A percentile compares a stretch with the other conserved stretches of the same genome.
phyloP scores from a whole-genome alignment of 2,797 vertebrate genomes.

The Natrix natrix region DNA sequence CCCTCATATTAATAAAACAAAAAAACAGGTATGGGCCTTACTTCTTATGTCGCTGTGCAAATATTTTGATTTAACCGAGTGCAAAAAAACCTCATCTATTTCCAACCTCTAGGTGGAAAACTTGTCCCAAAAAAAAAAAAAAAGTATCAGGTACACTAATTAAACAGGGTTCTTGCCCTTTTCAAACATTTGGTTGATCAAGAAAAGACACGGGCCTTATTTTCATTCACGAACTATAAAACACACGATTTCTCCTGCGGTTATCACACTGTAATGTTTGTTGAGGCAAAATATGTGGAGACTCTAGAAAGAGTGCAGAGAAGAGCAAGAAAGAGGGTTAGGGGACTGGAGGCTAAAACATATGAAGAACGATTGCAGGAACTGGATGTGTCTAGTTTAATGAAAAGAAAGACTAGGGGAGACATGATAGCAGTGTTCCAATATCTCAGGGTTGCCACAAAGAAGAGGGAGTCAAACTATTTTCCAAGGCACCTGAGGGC shows the following conservation, averaged over 20 bases:
- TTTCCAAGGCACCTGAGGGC: no score
- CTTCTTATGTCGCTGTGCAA: not conserved
- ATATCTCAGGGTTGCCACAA: no score
- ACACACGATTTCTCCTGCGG: not conserved
- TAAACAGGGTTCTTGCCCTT: not conserved
- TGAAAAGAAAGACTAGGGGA: no score
- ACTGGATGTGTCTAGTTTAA: no score
- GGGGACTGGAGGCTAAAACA: no score
- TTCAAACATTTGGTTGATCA: not conserved
- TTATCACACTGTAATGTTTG: not conserved
- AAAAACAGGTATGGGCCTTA: not conserved
- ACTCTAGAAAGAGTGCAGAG: no score
- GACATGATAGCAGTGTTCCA: no score
- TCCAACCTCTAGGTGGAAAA: not conserved
- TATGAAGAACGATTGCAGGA: no score
- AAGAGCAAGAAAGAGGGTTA: no score
- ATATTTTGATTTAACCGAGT: not conserved
- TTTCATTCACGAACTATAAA: not conserved
- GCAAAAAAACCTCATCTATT: not conserved
- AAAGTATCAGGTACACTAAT: not conserved
- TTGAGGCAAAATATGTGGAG: not conserved
- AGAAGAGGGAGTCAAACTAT: no score
- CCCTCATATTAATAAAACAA: slow-evolving; percentile 13
- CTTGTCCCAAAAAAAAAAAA: not conserved
- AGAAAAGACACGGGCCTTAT: not conserved